Base-by-base conservation (phyloP, 2,797 vertebrate species). In the Euthynnus affinis region DNA sequence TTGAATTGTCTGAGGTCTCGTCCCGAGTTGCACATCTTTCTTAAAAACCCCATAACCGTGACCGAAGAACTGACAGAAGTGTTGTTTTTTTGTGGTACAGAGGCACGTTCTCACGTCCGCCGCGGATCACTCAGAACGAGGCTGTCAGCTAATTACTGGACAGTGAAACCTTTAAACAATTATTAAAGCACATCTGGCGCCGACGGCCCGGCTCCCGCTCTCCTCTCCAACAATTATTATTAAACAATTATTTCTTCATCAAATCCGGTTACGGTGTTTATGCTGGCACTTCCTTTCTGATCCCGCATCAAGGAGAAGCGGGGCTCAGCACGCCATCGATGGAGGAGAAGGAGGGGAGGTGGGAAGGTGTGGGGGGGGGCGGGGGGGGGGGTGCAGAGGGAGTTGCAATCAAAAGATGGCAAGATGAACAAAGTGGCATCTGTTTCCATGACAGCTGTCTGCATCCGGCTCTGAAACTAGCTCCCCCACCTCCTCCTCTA, bases 401-500 rank as follows among this genome's bases (percentile, higher is more conserved):
- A 78, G 71, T 25, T 37, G 6, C 76, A 42, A 65, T 61, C 63
- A 56, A 64, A 64, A 80, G 70, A 72, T 51, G 42, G 34, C 29
- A 18, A 17, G 7, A 27, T 66, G 74, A 81, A 75, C 68, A 74
- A 87, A 85, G 80, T 80, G 81, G 83, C 86, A 91, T 90, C 92
- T 91, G 92, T 92, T 90, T 92, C 91, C 87, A 90, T 91, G 89
- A 91, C 91, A 89, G 91, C 93, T 89, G 91, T 85, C 87, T 88
- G 81, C 77, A 83, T 84, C 84, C 76, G 78, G 42, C 87, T 82
- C 69, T 23, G 46, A 76, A 49, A 46, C 22, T 53, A 44, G 23
- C 46, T 70, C 71, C 27, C 46, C 53, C 81, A 14, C 23, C 74
- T 57, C 58, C 68, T 32, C 15, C 9, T 23, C 51, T 37, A 6